Evolutionary conservation across 2,113 vertebrate genomes (phyloP).

Genomic region (Cyprinodon tularosa): DNA sequence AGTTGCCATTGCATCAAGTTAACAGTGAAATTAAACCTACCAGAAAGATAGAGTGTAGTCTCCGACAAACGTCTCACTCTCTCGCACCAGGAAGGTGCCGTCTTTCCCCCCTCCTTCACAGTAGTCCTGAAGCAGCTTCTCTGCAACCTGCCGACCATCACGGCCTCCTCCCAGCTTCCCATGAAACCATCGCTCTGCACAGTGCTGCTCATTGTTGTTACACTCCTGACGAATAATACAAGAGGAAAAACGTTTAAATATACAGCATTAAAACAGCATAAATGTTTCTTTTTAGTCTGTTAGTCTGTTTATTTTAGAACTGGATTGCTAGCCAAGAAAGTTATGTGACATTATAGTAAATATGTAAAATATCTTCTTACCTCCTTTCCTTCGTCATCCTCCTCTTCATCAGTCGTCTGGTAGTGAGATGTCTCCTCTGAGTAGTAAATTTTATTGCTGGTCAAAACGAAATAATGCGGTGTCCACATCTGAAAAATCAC

Average conservation of each 20-base stretch:
- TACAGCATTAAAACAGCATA: background rate
- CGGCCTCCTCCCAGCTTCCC: constrained; percentile 87
- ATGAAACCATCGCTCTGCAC: constrained; percentile 88
- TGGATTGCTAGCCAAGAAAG: background rate
- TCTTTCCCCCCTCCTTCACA: constrained; percentile 87
- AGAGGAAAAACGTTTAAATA: background rate
- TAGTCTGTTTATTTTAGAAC: background rate
- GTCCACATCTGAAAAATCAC: constrained; percentile 82
- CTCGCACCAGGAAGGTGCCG: constrained; percentile 87
- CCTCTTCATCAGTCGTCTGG: constrained; percentile 85
- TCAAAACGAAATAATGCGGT: constrained; percentile 88
- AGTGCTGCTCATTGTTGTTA: constrained; percentile 89
- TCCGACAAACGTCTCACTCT: constrained; percentile 89
- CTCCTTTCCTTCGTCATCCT: constrained; percentile 85
- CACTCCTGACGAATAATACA: constrained; percentile 76
- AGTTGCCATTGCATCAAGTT: background rate
- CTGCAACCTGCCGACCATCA: constrained; percentile 85
- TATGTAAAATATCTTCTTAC: constrained; percentile 39
- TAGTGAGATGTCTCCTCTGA: constrained; percentile 87
- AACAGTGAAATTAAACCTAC: constrained; percentile 62
- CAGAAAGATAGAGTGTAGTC: constrained; percentile 91
- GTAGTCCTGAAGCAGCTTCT: constrained; percentile 88
- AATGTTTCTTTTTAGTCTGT: background rate
- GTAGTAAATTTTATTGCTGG: constrained; percentile 89
- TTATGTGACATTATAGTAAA: background rate